Base-by-base conservation (phyloP, 2,888 invertebrate species). In the Blastobasis lacticolella region DNA sequence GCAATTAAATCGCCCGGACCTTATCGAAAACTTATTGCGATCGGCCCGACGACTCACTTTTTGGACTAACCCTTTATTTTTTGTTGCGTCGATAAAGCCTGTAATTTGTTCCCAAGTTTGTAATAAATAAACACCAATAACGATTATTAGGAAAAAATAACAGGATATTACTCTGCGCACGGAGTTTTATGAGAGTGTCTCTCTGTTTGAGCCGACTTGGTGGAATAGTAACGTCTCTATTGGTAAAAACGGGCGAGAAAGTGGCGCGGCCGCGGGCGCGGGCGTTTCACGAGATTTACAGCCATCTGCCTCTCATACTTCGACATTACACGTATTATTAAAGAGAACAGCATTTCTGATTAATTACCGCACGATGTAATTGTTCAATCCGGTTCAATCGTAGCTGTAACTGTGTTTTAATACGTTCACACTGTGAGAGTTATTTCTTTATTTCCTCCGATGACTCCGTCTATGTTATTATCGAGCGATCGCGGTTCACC, bases 91-190 rank as follows among this genome's bases (percentile, higher is more conserved):
- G 82, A 83, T 81, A 85, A 79, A 85, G 81, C 86, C 86, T 86
- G 78, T 88, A 88, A 88, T 88, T 88, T 88, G 83, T 73, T 74
- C 68, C 79, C 73, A 76, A 74, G 75, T 74, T 83, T 79, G 83
- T 85, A 86, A 88, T 88, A 88, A 88, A 88, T 88, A 88, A 88
- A 87, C 86, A 86, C 79, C 86, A 87, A 87, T 88, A 87, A 87
- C 81, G 81, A 87, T 87, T 86, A 87, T 88, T 88, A 87, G 73
- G 78, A 81, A 81, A 81, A 86, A 86, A 86, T 86, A 85, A 87
- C 82, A 86, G 86, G 85, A 86, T 86, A 87, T 87, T 86, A 87
- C 75, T 69, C 63, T 72, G 67, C 73, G 67, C 64, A 62, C 64
- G 71, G 75, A 78, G 74, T 73, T 84, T 81, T 82, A 83, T 77